phyloP scores from a whole-genome alignment of 2,113 vertebrate genomes.

The Cyphomyrus discorhynchus region DNA sequence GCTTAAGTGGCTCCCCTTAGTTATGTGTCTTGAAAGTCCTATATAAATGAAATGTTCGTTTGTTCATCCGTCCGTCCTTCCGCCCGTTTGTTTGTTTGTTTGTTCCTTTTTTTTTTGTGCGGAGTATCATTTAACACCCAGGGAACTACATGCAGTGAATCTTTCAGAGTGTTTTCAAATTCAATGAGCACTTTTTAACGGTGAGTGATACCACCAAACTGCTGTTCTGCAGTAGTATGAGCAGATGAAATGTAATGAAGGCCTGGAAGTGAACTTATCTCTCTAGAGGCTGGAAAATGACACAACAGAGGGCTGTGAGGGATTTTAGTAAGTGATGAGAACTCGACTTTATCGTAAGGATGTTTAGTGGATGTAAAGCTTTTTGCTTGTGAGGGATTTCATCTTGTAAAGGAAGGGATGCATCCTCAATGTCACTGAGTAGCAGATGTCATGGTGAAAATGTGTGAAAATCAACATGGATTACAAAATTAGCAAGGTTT shows the following conservation, averaged over 20 bases:
- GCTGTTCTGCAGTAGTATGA: not conserved
- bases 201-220: not conserved
- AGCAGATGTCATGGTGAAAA: not conserved
- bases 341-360: not conserved
- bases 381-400: not conserved
- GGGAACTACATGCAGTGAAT: not conserved
- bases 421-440: not conserved
- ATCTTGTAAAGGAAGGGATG: not conserved
- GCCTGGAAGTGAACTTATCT: not conserved
- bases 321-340: not conserved
- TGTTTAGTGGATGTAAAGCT: not conserved
- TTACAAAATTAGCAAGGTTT: not conserved
- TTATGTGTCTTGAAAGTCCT: not conserved
- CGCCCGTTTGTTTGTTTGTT: too few species aligned
- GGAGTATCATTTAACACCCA: not conserved
- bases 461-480: not conserved
- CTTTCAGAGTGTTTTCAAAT: not conserved
- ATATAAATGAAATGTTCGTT: not conserved
- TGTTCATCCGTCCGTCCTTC: too few species aligned
- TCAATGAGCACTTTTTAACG: not conserved
- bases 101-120: not conserved
- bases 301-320: not conserved
- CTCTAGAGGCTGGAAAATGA: not conserved
- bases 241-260: not conserved
- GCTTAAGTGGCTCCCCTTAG: not conserved